Conservation (phyloP, 1,140 invertebrate genomes). For the Pseudomyrmex cubaensis region DNA sequence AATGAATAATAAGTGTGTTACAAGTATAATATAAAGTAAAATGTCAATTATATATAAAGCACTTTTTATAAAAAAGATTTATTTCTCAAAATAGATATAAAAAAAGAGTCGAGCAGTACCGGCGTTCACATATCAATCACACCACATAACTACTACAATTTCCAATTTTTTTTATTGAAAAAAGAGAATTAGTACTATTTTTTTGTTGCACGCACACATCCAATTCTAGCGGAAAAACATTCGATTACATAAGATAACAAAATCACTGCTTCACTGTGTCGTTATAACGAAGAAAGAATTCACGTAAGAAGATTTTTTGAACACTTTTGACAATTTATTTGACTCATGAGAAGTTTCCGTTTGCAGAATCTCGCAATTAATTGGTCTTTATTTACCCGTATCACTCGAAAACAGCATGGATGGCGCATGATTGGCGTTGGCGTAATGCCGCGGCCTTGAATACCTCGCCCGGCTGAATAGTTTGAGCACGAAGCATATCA, state of each 20-base stretch:
- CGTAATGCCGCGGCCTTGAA: slow-evolving; percentile 90
- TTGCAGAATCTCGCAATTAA: neutral
- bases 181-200: neutral
- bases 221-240: neutral
- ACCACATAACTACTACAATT: neutral
- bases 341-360: neutral
- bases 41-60: neutral
- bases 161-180: slow-evolving; percentile 9
- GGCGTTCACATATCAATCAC: neutral
- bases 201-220: neutral
- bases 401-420: slow-evolving; percentile 93
- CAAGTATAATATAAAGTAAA: slow-evolving; percentile 10
- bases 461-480: slow-evolving; percentile 90
- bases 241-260: neutral
- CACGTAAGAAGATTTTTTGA: too few species aligned
- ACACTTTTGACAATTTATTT: neutral
- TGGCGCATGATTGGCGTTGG: slow-evolving; percentile 92
- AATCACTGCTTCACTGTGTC: neutral
- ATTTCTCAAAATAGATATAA: neutral
- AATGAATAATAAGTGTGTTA: neutral
- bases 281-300: neutral
- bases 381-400: slow-evolving; percentile 86
- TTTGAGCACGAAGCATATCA: slow-evolving; percentile 94
- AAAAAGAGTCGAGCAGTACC: neutral
- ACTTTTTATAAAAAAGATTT: neutral